These are phyloP conservation scores for Sprattus sprattus DNA, from an alignment of 2,113 vertebrate species.

Conservation along the genomic window DNA sequence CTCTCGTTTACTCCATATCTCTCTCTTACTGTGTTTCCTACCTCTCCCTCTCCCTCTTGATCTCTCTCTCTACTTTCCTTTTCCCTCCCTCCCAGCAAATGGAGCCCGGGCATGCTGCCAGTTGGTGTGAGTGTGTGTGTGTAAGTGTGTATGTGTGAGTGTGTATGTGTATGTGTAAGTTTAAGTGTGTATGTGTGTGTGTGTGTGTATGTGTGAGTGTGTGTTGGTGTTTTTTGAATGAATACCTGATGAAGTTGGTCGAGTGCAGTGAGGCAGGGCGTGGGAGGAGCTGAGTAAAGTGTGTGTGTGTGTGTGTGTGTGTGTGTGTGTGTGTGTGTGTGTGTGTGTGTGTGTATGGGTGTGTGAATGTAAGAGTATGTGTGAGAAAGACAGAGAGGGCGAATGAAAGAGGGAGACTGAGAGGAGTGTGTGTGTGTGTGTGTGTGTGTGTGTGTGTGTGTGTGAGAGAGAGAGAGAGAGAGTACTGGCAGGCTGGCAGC, in stretches of 20 bases:
- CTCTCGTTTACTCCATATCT: neutral
- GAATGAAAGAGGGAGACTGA: neutral
- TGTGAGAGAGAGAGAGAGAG: neutral
- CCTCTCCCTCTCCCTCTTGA: neutral
- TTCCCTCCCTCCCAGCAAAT: constrained; percentile 62
- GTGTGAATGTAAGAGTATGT: neutral
- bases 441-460: neutral
- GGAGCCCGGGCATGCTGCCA: constrained; percentile 70
- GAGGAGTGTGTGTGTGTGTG: neutral
- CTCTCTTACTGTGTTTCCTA: too few relatives aligned
- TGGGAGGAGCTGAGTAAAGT: constrained; percentile 60
- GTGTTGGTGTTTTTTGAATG: constrained; percentile 82
- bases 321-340: neutral
- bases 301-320: constrained; percentile 44
- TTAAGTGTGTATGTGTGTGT: constrained; percentile 2
- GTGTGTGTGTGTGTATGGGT: neutral
- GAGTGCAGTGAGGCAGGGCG: constrained; percentile 61
- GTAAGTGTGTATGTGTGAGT: constrained; percentile 36
- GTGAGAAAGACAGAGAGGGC: neutral
- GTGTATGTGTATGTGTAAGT: too few relatives aligned
- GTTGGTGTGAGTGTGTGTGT: constrained; percentile 60
- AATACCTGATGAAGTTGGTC: constrained; percentile 90
- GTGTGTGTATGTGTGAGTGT: constrained; percentile 69
- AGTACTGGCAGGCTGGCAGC: neutral
- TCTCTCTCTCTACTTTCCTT: constrained; percentile 23